A percentile compares a stretch with the other conserved stretches of the same genome.
Conservation (phyloP, 2,797 vertebrate species). For the Dicrostonyx torquatus region DNA sequence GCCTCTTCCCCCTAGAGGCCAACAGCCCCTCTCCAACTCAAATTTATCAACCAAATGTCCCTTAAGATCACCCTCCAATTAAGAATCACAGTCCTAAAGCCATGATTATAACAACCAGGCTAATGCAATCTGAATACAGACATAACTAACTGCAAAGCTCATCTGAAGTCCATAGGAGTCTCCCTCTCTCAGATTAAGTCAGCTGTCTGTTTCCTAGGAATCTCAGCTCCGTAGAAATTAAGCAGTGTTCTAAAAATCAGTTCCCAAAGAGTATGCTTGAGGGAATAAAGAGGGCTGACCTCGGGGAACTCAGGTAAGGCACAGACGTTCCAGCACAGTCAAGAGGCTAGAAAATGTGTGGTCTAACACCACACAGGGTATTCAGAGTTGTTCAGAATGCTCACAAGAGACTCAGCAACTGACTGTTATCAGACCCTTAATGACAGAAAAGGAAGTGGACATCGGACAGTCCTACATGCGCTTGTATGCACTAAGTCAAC, state of each 20-base stretch:
- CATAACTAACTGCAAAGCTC: neutral
- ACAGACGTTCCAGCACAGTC: neutral
- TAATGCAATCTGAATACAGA: slow-evolving; percentile 2
- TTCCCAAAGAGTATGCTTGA: neutral
- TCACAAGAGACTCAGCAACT: neutral
- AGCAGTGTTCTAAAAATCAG: neutral
- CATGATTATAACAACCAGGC: neutral
- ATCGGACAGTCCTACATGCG: neutral
- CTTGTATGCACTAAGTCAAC: neutral
- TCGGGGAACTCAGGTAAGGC: slow-evolving; percentile 11
- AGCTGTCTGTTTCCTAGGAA: neutral
- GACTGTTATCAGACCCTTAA: neutral
- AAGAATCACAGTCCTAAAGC: neutral
- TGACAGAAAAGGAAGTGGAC: neutral
- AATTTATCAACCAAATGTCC: neutral
- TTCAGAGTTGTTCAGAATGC: slow-evolving; percentile 1
- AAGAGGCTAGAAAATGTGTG: neutral
- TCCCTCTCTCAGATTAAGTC: neutral
- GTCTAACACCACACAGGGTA: neutral
- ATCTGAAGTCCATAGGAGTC: neutral
- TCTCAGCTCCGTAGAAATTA: neutral
- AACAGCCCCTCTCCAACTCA: neutral
- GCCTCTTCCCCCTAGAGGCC: neutral
- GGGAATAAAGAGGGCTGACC: slow-evolving; percentile 20
- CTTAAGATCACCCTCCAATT: neutral